phyloP scores from a whole-genome alignment of 2,888 invertebrate species.

The Acrocyrtus sp. region DNA sequence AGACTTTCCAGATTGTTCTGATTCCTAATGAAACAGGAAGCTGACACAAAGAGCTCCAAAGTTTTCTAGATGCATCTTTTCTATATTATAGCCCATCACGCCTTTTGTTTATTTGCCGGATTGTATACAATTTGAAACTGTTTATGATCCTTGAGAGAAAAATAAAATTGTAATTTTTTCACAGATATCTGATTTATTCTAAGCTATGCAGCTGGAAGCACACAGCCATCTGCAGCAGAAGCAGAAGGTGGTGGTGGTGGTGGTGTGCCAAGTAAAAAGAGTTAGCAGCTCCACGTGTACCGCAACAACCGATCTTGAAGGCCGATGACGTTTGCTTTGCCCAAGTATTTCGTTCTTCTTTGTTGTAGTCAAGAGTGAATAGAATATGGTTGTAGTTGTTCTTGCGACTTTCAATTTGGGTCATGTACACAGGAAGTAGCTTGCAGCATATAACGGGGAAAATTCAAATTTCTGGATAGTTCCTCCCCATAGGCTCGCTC shows the following conservation, averaged over 20 bases:
- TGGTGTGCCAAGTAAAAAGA: too few species aligned
- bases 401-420: background rate
- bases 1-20: background rate
- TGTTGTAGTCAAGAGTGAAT: background rate
- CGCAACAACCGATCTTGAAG: background rate
- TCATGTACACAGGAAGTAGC: background rate
- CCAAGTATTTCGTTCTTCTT: background rate
- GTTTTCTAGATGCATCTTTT: background rate
- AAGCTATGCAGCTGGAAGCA: background rate
- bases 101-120: background rate
- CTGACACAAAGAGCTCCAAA: background rate
- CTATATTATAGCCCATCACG: too few species aligned
- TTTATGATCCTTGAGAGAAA: background rate
- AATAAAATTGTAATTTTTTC: background rate
- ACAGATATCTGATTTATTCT: background rate
- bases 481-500: too few species aligned
- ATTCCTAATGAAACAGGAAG: background rate
- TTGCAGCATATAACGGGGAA: background rate
- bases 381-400: too few species aligned
- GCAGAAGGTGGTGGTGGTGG: too few species aligned
- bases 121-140: background rate
- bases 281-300: background rate
- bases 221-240: background rate
- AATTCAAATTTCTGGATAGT: too few species aligned
- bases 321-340: background rate